Base-by-base conservation (phyloP, 1,140 invertebrate species). In the Atta cephalotes region DNA sequence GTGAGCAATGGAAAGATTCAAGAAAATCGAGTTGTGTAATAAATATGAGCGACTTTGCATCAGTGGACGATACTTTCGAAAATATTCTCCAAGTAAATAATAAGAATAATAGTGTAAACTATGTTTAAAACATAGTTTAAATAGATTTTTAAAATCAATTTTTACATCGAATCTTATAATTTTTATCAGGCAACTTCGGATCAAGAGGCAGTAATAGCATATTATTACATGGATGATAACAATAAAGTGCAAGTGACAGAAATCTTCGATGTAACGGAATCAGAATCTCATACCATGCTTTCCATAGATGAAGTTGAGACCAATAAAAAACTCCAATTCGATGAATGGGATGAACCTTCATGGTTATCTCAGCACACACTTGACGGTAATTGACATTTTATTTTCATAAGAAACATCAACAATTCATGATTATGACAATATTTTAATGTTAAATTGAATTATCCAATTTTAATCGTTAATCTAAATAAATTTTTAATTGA, bases 141-240 rank as follows among this genome's bases (percentile, higher is more conserved):
- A 65, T 39, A 56, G 21, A 14, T 25, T 56, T 25, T n/a, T 16
- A 45, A 14, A 31, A 45, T 10, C 21, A 35, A 82, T 51, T 70
- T 51, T 35, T 45, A 68, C 2, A 62, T 56, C 35, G 16, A 84
- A 62, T 49, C 18, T 28, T 49, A 70, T 60, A 63, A 31, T 3
- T 66, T 49, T 91, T 85, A 16, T 35, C 28, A 95, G 95, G 97
- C 97, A 74, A 98, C 98, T 9, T 96, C 97, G 51, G 97, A 98
- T 88, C 97, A 98, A 93, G 98, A 99, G 89, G 97, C 98, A 7
- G 94, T 98, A 2, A 97, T 98, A 96, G 97, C 98, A 0, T 99
- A 98, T 94, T 98, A 99, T 95, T 99, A 98, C 92, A 97, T 98
- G 92, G 97, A 98, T 92, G 97, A 98, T 92, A 97, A 98, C 92